Base-by-base conservation (phyloP, 2,113 vertebrate species). In the Phyllostomus discolor region DNA sequence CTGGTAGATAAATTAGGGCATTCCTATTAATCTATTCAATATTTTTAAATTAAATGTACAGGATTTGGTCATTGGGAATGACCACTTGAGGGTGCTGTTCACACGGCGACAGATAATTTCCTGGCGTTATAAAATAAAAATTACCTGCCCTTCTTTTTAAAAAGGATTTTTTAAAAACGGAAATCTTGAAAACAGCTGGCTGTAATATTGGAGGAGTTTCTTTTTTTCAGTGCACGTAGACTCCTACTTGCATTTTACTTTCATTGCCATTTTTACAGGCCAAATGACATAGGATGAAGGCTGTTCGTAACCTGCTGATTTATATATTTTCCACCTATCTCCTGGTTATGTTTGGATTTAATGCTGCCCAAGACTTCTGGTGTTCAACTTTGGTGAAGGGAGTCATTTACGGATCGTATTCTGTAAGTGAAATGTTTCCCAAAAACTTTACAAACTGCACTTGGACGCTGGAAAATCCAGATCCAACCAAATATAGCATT, bases 221-320 rank as follows among this genome's bases (percentile, higher is more conserved):
- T 97, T 98, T 98, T 98, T 98, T 98, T 98, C 98, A 98, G 98
- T 98, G 98, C 95, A 41, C 81, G 73, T 98, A 98, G 98, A 98
- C 97, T 98, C 97, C 98, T 97, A 98, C 98, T 98, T 99, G 98
- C 98, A 97, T 98, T 99, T 98, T 98, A 97, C 97, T 98, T 98
- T 98, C 97, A 52, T 99, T 98, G 98, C 98, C 98, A 98, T 99
- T 98, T 98, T 98, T 99, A 98, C 99, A 99, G 99, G 99, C 99
- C 99, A 99, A 99, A 99, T 99, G 99, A 99, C 99, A 99, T 99
- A 99, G 99, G 99, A 99, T 99, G 99, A 99, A 99, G 99, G 99
- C 99, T 99, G 99, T 99, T 99, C 99, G 99, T 99, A 99, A 99
- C 99, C 99, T 99, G 99, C 99, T 99, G 99, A 99, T 99, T 99